Evolutionary conservation across 1,140 invertebrate genomes (phyloP), one percentile per base, ranked within the genome.

Genomic region (Gerris buenoi): DNA sequence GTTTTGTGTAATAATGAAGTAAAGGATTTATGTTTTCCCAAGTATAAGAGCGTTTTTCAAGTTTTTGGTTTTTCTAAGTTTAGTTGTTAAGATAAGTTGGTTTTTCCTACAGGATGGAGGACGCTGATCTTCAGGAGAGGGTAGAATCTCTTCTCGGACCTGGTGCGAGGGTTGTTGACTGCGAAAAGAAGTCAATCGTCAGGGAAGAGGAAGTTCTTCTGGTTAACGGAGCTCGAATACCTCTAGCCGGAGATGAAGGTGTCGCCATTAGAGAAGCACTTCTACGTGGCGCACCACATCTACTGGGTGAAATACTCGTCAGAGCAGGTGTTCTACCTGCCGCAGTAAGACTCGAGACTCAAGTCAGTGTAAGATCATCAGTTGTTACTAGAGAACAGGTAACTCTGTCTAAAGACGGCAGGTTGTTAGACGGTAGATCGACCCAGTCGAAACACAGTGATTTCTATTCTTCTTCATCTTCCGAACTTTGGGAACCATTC

Each of bases 111-210:
- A 62, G 60, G 58, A 88, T 88, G 83, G 86, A 88, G 74, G 86
- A 88, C 76, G 77, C 80, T 68, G 86, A 89, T 75, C 87, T 89
- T 66, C 86, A 88, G 72, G 87, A 86, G 70, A 88, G 87, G 59
- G 88, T 89, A 29, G 86, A 89, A 76, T 85, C 86, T 65, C 84
- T 89, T 63, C 82, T 88, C 64, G 88, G 88, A 67, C 87, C 86
- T 66, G 86, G 86, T 29, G 86, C 82, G 10, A 85, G 86, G 77
- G 85, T 89, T 64, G 81, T 89, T 58, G 87, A 89, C 75, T 88
- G 86, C 74, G 85, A 88, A 73, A 88, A 88, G 68, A 86, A 86
- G 67, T 87, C 85, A 1, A 83, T 82, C 58, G 82, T 88, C 46
- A 82, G 84, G 64, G 85, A 88, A 75, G 86, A 88, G 72, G 87